Evolutionary conservation across 2,888 invertebrate genomes (phyloP).

Genomic region (Idaea dimidiata): DNA sequence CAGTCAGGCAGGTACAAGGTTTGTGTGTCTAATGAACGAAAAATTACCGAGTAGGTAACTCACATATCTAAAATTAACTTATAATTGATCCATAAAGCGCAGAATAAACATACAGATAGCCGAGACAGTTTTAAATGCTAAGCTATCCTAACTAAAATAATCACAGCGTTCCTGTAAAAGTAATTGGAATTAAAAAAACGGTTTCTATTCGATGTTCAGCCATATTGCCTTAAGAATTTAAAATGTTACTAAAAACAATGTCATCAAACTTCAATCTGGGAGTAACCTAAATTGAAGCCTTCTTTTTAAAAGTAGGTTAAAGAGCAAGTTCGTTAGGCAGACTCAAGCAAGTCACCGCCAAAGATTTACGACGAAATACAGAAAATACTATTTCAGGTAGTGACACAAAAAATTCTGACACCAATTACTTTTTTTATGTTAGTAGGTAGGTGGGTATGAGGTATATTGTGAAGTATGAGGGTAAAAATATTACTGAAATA

Average conservation of each 20-base stretch:
- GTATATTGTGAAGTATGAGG: neutral
- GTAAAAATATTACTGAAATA: constrained; percentile 14
- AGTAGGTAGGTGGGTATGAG: neutral
- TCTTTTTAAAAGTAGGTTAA: neutral
- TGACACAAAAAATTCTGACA: constrained; percentile 12
- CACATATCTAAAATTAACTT: neutral
- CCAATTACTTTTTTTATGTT: neutral
- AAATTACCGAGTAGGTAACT: neutral
- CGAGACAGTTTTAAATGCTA: too few relatives aligned
- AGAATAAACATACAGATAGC: neutral
- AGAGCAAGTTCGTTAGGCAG: neutral
- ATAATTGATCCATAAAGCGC: neutral
- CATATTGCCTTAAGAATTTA: too few relatives aligned
- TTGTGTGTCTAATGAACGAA: neutral
- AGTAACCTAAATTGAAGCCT: too few relatives aligned
- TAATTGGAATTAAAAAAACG: too few relatives aligned
- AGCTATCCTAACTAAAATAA: too few relatives aligned
- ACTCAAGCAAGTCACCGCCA: neutral
- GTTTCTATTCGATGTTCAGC: too few relatives aligned
- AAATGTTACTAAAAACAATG: too few relatives aligned
- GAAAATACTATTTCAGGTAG: neutral
- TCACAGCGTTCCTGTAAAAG: too few relatives aligned
- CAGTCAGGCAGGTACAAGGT: neutral
- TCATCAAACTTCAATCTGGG: too few relatives aligned
- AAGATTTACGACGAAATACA: neutral